Conservation (phyloP, 2,113 vertebrate genomes). For the Beaufortia kweichowensis region DNA sequence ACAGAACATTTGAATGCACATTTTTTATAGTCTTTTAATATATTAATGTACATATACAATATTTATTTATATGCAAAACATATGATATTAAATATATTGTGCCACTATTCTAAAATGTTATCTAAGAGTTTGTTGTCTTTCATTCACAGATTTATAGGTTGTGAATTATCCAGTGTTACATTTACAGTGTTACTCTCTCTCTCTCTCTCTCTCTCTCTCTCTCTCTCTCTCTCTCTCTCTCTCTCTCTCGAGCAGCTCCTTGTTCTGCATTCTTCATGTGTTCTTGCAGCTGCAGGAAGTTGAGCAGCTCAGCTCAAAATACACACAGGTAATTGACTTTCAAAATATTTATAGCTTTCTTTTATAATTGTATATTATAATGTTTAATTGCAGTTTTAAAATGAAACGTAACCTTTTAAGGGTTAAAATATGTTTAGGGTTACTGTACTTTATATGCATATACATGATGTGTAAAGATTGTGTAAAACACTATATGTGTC, state of each 20-base stretch:
- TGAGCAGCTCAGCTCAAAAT: not conserved
- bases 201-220: constrained; percentile 24
- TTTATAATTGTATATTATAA: not conserved
- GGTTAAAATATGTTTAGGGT: not conserved
- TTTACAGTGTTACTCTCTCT: constrained; percentile 15
- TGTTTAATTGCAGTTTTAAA: not conserved
- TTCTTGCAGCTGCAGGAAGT: constrained; percentile 46
- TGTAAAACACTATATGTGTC: not conserved
- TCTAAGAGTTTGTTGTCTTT: not conserved
- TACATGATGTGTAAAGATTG: not conserved
- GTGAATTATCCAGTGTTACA: not conserved
- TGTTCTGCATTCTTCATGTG: constrained; percentile 8
- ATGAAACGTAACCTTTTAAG: not conserved
- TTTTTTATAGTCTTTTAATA: too few relatives aligned
- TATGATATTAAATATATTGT: not conserved
- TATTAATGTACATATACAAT: not conserved
- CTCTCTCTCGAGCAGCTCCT: constrained; percentile 23
- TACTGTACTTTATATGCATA: not conserved
- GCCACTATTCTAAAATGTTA: not conserved
- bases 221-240: constrained; percentile 11
- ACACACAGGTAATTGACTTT: constrained; percentile 27
- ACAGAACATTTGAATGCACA: not conserved
- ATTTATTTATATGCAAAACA: not conserved
- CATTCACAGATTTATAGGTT: not conserved
- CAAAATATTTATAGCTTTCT: not conserved